phyloP scores from a whole-genome alignment of 1,140 invertebrate species.

The Polypedilum pembai region DNA sequence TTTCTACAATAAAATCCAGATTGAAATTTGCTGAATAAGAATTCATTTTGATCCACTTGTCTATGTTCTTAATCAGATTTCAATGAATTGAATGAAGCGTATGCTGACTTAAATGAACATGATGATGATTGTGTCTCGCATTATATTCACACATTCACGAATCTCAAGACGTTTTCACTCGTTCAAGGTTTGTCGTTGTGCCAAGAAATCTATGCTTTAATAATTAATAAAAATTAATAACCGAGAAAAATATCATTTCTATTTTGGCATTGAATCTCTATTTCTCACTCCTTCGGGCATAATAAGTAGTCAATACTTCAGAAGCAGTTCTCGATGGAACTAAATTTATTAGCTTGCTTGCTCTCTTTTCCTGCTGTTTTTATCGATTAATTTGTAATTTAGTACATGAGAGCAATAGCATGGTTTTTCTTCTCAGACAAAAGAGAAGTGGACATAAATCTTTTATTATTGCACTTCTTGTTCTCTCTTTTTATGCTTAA shows the following conservation, averaged over 20 bases:
- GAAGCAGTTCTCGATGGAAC: background rate
- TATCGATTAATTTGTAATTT: constrained; percentile 10
- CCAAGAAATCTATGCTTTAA: constrained; percentile 27
- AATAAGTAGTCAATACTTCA: background rate
- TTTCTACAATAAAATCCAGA: too few species aligned
- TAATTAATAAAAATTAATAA: constrained; percentile 28
- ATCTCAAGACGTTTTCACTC: background rate
- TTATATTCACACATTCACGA: background rate
- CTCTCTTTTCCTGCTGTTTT: background rate
- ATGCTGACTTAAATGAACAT: background rate
- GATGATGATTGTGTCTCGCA: too few species aligned
- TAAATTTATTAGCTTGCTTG: background rate
- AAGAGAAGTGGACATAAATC: background rate
- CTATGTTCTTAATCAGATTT: background rate
- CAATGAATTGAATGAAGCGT: background rate
- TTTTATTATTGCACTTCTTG: background rate
- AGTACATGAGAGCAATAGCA: too few species aligned
- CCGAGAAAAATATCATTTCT: constrained; percentile 5
- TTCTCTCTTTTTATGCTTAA: background rate
- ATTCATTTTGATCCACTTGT: background rate
- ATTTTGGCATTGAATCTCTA: constrained; percentile 22
- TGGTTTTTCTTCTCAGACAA: background rate
- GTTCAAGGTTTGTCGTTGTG: constrained; percentile 2
- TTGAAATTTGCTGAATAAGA: too few species aligned
- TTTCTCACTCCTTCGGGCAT: background rate